Conservation (phyloP, 2,797 vertebrate genomes). For the Corythornis leucogaster region DNA sequence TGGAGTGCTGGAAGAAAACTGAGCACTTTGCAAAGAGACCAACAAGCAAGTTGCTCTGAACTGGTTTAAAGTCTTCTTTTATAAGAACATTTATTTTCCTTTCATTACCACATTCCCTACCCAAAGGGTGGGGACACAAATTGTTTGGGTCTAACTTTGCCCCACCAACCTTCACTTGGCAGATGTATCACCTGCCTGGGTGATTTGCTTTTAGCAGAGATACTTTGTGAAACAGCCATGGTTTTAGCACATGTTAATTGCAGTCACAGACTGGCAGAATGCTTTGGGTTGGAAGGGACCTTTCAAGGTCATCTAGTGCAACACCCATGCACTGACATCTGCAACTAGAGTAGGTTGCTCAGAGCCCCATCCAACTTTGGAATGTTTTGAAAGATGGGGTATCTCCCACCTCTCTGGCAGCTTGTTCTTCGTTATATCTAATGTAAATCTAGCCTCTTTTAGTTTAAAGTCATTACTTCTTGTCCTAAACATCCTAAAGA, state of each 20-base stretch:
- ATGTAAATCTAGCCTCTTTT: background rate
- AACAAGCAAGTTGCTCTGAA: background rate
- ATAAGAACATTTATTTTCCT: background rate
- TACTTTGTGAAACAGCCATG: background rate
- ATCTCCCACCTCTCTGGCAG: background rate
- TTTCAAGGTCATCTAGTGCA: background rate
- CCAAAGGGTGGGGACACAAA: background rate
- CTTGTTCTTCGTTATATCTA: background rate
- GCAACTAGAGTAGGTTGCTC: background rate
- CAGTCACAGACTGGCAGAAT: background rate
- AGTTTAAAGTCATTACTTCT: background rate
- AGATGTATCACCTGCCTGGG: background rate
- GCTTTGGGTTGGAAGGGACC: background rate
- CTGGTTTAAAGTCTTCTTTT: background rate
- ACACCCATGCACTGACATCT: background rate
- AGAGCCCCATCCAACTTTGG: background rate
- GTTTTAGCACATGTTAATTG: background rate
- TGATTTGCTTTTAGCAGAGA: background rate
- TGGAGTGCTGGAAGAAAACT: background rate
- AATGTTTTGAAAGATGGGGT: background rate
- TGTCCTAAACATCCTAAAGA: background rate
- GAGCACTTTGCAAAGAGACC: background rate
- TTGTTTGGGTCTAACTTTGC: background rate
- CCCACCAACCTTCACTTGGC: rapidly evolving
- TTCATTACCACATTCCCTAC: background rate